phyloP scores from a whole-genome alignment of 2,888 invertebrate genomes.

The Pristionchus exspectatus region DNA sequence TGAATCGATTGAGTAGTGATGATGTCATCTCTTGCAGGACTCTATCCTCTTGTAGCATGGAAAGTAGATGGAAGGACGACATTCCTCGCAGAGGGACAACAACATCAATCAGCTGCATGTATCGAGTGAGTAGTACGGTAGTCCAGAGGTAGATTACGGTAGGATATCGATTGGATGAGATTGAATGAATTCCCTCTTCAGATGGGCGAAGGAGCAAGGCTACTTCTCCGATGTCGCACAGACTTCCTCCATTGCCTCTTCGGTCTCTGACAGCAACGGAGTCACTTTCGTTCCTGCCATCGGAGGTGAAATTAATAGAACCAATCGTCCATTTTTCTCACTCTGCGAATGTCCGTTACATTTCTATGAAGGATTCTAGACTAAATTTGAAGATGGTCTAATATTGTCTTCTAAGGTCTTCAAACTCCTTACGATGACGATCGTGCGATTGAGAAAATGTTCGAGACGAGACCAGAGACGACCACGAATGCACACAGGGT shows the following conservation, averaged over 20 bases:
- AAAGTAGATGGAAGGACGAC: constrained; percentile 80
- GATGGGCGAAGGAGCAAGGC: constrained; percentile 57
- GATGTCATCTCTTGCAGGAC: constrained; percentile 81
- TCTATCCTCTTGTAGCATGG: constrained; percentile 96
- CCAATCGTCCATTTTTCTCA: background rate
- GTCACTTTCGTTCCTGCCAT: constrained; percentile 91
- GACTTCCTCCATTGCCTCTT: constrained; percentile 66
- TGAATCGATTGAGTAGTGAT: constrained; percentile 22
- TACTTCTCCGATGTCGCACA: constrained; percentile 65
- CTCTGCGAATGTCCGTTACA: too few species aligned
- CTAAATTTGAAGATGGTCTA: background rate
- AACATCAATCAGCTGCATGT: constrained; percentile 92
- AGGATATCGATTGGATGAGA: background rate
- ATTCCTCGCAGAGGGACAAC: constrained; percentile 90
- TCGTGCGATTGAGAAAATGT: constrained; percentile 89
- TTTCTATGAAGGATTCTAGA: too few species aligned
- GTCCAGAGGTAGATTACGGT: background rate
- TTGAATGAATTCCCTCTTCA: background rate
- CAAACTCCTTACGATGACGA: constrained; percentile 93
- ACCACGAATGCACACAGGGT: constrained; percentile 81
- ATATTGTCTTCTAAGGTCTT: constrained; percentile 55
- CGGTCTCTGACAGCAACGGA: constrained; percentile 62
- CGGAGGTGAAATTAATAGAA: constrained; percentile 83
- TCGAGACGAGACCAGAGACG: constrained; percentile 87
- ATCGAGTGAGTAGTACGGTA: constrained; percentile 7